Evolutionary conservation across 2,888 invertebrate species (phyloP).

Genomic region (Nomada ruficornis): DNA sequence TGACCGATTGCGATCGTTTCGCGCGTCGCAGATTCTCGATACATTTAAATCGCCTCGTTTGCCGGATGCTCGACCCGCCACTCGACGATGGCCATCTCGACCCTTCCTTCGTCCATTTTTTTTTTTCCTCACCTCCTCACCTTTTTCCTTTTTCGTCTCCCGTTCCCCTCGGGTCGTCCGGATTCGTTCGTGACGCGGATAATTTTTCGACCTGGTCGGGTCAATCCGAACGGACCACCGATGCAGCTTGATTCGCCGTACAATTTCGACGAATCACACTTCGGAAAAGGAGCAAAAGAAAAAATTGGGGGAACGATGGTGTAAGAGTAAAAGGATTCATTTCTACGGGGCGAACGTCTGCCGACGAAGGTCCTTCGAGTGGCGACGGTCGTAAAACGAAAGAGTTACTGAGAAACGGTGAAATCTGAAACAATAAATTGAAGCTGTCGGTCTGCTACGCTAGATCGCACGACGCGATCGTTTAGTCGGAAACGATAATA

Average conservation of each 20-base stretch:
- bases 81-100: conserved; percentile 14
- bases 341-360: neutral
- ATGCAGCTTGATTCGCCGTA: conserved; percentile 34
- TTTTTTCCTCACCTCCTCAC: neutral
- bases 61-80: conserved; percentile 42
- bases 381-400: neutral
- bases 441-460: conserved; percentile 9
- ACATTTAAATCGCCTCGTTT: conserved; percentile 76
- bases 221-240: conserved; percentile 48
- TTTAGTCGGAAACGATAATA: conserved; percentile 19
- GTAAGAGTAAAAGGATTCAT: conserved; percentile 19
- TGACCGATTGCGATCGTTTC: conserved; percentile 73
- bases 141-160: neutral
- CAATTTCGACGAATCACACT: conserved; percentile 10
- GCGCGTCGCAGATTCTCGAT: conserved; percentile 73
- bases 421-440: conserved; percentile 38
- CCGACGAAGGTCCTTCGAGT: neutral
- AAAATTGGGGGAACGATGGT: neutral
- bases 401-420: neutral
- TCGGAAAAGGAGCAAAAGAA: too few relatives aligned
- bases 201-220: conserved; percentile 36
- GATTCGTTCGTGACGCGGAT: conserved; percentile 33
- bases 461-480: neutral
- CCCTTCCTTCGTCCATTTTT: neutral
- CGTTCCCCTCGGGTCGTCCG: neutral